phyloP scores from a whole-genome alignment of 2,113 vertebrate species.

The Clarias gariepinus region DNA sequence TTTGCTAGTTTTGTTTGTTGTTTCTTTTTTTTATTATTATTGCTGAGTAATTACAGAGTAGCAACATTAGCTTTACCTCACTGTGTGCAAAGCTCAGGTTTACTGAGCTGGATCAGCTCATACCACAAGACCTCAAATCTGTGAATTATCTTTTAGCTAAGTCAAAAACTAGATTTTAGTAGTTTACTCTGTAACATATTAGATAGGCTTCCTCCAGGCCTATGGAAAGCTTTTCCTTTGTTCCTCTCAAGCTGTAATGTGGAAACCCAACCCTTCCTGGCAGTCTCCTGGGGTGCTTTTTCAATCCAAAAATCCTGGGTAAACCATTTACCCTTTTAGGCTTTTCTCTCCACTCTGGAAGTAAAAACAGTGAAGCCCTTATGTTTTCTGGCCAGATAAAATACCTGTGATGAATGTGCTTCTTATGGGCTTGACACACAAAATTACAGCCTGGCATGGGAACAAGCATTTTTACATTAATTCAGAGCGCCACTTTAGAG shows the following conservation, averaged over 20 bases:
- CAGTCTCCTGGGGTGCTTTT: constrained; percentile 7
- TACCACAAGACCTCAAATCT: neutral
- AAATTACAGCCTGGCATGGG: neutral
- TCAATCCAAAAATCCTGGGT: constrained; percentile 48
- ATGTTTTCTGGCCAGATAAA: constrained; percentile 32
- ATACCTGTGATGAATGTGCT: constrained; percentile 31
- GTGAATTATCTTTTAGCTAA: neutral
- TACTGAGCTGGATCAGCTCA: neutral
- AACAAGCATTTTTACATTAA: constrained; percentile 17
- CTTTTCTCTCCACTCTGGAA: constrained; percentile 28
- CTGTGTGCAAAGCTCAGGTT: neutral
- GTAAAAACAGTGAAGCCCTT: constrained; percentile 42
- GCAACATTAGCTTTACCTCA: neutral
- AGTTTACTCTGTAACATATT: neutral
- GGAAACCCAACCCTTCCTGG: constrained; percentile 44
- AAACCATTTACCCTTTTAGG: constrained; percentile 32
- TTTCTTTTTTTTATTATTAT: neutral
- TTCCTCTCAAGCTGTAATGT: constrained; percentile 45
- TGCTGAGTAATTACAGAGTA: neutral
- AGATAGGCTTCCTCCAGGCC: neutral
- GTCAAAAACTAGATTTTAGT: neutral
- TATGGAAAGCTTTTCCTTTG: neutral
- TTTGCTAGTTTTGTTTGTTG: neutral
- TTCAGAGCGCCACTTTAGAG: neutral
- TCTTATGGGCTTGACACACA: neutral